phyloP scores from a whole-genome alignment of 2,888 invertebrate species.

The Drosophila infuscata region DNA sequence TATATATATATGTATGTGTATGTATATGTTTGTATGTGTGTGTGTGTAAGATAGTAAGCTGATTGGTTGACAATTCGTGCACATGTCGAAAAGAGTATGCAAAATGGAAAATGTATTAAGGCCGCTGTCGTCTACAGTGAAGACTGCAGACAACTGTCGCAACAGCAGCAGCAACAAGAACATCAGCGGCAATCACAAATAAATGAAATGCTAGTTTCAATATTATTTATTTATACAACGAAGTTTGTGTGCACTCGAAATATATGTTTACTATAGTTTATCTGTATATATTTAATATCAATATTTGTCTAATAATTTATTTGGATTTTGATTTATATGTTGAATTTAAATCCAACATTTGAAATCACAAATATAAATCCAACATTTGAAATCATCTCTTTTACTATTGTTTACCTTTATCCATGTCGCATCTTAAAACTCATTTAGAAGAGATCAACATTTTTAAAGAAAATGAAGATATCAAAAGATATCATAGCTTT shows the following conservation, averaged over 20 bases:
- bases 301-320: neutral
- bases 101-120: constrained; percentile 72
- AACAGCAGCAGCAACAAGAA: constrained; percentile 13
- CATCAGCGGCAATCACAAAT: constrained; percentile 17
- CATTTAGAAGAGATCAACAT: neutral
- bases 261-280: neutral
- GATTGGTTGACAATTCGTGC: constrained; percentile 61
- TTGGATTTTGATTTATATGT: no score
- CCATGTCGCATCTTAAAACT: neutral
- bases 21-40: neutral
- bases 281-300: neutral
- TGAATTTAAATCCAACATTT: no score
- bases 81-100: constrained; percentile 60
- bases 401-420: no score
- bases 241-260: constrained; percentile 8
- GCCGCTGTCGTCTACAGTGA: constrained; percentile 77
- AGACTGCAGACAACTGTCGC: constrained; percentile 42
- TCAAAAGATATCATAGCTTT: neutral
- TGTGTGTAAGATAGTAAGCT: constrained; percentile 17
- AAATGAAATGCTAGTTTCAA: neutral
- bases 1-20: constrained; percentile 2
- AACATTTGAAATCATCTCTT: neutral
- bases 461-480: neutral
- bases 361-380: no score
- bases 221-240: neutral